phyloP scores from a whole-genome alignment of 2,888 invertebrate genomes.

The Tenthredo livida region DNA sequence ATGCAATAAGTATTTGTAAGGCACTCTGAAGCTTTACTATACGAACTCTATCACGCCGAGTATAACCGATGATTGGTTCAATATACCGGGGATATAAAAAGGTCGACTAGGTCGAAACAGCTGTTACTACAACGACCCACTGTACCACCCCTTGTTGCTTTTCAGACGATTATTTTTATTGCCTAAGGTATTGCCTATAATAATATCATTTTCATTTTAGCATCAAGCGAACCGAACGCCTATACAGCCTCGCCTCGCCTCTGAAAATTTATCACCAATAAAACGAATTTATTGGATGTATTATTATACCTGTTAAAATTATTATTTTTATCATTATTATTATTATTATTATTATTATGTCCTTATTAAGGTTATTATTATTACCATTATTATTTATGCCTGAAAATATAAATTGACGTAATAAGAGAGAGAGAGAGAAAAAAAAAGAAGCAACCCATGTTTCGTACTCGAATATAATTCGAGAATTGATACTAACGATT shows the following conservation, averaged over 20 bases:
- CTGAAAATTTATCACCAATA: slow-evolving; percentile 23
- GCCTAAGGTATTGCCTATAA: slow-evolving; percentile 14
- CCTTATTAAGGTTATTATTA: neutral
- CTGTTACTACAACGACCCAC: slow-evolving; percentile 2
- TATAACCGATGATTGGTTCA: slow-evolving; percentile 16
- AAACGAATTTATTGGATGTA: slow-evolving; percentile 23
- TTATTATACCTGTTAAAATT: slow-evolving; percentile 1
- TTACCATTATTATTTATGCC: neutral
- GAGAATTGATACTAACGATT: neutral
- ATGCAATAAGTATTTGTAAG: neutral
- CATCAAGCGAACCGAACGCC: neutral
- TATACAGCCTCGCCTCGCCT: neutral
- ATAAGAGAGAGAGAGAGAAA: neutral
- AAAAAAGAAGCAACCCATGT: neutral
- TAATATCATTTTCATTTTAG: slow-evolving; percentile 21
- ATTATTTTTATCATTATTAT: neutral
- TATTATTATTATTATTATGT: neutral
- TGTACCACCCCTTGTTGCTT: slow-evolving; percentile 11
- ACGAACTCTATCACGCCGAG: neutral
- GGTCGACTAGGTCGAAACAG: slow-evolving; percentile 13
- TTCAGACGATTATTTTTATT: slow-evolving; percentile 29
- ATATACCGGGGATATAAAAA: slow-evolving; percentile 22
- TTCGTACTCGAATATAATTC: neutral
- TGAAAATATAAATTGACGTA: neutral
- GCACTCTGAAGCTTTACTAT: neutral